Evolutionary conservation across 2,888 invertebrate genomes (phyloP), one percentile per base, ranked within the genome.

Genomic region (Drosophila engyochracea): DNA sequence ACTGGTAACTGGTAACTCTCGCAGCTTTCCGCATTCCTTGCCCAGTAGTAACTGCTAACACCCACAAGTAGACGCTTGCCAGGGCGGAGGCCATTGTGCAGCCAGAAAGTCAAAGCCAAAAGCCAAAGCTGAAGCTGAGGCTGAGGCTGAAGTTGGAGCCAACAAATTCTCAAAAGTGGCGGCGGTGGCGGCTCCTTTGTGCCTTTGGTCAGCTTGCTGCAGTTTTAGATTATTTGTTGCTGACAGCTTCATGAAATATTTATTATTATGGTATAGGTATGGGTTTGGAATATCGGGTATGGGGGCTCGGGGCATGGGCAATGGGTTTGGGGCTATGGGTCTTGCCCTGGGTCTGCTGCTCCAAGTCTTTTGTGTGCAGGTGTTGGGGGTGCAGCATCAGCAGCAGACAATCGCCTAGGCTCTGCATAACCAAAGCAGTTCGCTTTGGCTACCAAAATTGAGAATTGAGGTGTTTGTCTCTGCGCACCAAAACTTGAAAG

Each of bases 231-330:
- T 89, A 91, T 90, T 88, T 90, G 89, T 82, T 85, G 89, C 89
- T 87, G 89, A 89, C 91, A 91, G 91, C 87, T 85, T 90, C 89
- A 89, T 91, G 91, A 91, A 90, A 91, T 90, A 90, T 88, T 88
- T 88, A 88, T 88, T 87, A 85, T 85, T 89, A 85, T 85, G 90
- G 89, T 76, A 73, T 60, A 54, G 64, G 53, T 30, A 28, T 55
- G 61, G n/a, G 35, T 60, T 44, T 30, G 68, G 76, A 47, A 28
- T 59, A 51, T 39, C 58, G 39, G 44, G 28, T 39, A 58, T 52
- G 35, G 70, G 22, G 7, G 44, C 52, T 35, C 37, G 44, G 49
- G 37, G 30, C 31, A 41, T 59, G 37, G 71, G 28, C 25, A 44
- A 22, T 39, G 41, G 51, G 39, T 58, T 30, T 57, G 39, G 14